phyloP scores from a whole-genome alignment of 1,140 invertebrate genomes.

The Plodia interpunctella region DNA sequence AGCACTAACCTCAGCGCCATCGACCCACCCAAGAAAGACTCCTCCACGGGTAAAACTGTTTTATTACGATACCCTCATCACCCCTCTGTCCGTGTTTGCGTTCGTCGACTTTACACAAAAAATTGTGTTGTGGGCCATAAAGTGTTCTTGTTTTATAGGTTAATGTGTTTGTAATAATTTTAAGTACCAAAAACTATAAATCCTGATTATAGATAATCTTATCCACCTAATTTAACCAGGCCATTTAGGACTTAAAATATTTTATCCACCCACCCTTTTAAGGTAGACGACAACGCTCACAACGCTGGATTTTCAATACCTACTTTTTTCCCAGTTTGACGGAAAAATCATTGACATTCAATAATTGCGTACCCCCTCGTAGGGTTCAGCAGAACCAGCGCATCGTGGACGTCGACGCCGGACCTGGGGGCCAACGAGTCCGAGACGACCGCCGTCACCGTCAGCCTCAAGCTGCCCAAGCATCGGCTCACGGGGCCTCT shows the following conservation, averaged over 20 bases:
- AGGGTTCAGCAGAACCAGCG: conserved; percentile 68
- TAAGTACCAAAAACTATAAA: too few species aligned
- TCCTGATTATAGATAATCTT: too few species aligned
- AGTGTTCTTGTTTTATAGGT: too few species aligned
- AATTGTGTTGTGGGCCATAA: too few species aligned
- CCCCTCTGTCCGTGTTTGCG: too few species aligned
- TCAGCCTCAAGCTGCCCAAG: conserved; percentile 81
- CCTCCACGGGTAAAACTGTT: conserved; percentile 55
- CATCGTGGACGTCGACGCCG: conserved; percentile 85
- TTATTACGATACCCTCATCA: neutral
- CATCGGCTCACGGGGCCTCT: conserved; percentile 76
- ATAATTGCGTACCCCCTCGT: conserved; percentile 1
- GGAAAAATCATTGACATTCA: neutral
- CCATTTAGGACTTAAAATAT: too few species aligned
- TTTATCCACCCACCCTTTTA: too few species aligned
- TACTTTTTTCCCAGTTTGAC: neutral
- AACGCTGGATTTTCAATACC: neutral
- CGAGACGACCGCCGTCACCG: conserved; percentile 78
- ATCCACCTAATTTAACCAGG: too few species aligned
- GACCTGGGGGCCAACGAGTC: conserved; percentile 80
- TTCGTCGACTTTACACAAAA: too few species aligned
- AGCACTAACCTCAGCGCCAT: conserved; percentile 71
- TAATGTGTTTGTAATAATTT: too few species aligned
- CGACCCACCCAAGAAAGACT: conserved; percentile 65
- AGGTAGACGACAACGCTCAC: too few species aligned